phyloP scores from a whole-genome alignment of 2,113 vertebrate species.

The Okapia johnstoni region DNA sequence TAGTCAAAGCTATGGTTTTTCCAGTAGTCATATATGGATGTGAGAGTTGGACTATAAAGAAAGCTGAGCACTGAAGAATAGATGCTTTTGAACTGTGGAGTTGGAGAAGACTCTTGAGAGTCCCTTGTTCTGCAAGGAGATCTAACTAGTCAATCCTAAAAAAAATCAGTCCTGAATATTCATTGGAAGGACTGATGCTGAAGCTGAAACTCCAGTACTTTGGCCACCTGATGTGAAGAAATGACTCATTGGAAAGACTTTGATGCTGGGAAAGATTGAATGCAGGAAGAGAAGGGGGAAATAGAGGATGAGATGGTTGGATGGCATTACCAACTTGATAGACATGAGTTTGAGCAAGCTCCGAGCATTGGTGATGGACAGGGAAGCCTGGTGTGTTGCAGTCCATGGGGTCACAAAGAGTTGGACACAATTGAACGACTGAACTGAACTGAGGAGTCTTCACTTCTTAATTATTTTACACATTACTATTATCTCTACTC shows the following conservation, averaged over 20 bases:
- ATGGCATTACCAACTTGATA: neutral
- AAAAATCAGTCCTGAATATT: neutral
- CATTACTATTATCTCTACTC: neutral
- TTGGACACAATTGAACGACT: neutral
- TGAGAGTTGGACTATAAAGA: neutral
- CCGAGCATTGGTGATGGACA: fast-evolving
- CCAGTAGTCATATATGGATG: neutral
- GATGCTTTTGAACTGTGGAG: neutral
- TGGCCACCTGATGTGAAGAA: neutral
- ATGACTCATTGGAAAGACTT: neutral
- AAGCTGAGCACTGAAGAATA: neutral
- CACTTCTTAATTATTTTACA: neutral
- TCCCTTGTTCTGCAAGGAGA: neutral
- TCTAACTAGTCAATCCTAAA: neutral
- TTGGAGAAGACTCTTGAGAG: neutral
- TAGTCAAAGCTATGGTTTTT: neutral
- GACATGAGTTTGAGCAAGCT: neutral
- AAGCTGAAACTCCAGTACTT: neutral
- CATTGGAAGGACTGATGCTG: neutral
- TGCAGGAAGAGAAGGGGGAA: neutral
- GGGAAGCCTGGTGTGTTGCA: neutral
- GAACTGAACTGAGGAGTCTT: neutral
- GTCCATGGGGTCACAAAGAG: neutral
- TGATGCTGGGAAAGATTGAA: neutral
- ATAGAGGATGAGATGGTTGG: neutral